Evolutionary conservation across 1,140 invertebrate genomes (phyloP), one percentile per base, ranked within the genome.

Genomic region (Heliconius himera): DNA sequence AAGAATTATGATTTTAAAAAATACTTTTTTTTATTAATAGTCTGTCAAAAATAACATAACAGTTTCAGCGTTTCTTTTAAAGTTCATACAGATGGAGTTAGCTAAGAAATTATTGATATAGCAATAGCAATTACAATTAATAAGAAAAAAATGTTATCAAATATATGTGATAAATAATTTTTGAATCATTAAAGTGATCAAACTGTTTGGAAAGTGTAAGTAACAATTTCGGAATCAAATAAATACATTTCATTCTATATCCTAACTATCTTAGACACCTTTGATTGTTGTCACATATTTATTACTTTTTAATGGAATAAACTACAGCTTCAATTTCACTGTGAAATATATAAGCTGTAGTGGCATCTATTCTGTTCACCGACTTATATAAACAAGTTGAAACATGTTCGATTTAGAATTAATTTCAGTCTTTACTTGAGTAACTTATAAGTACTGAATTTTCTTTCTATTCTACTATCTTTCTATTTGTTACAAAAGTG

Each of bases 381-480:
- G 70, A 38, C 29, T 72, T 72, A 72, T 33, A 33, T 70, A 70
- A 36, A 70, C 29, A 70, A 70, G 70, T 70, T 38, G 36, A 38
- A 72, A 72, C 33, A 71, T 71, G 36, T 72, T 77, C 33, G 46
- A 71, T 77, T 77, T 77, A 54, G 70, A 77, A 77, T 77, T 72
- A 77, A 51, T 66, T 77, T 77, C 76, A 77, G 76, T 77, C 76
- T 77, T 77, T 76, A 26, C 60, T 70, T 77, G 70, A 51, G 76
- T 77, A 77, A 77, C 46, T 77, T 77, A 77, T 77, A 77, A 77
- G 41, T 77, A 77, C 60, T 70, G 46, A 46, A 54, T 72, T 36
- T 36, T 70, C 46, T 38, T 38, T 72, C 70, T 18, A 72, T n/a
- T 72, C 36, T 72, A 72, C n/a, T 72, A 72, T 72, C 18, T 72